Conservation (phyloP, 1,140 invertebrate genomes). For the Paralvinella palmiformis region DNA sequence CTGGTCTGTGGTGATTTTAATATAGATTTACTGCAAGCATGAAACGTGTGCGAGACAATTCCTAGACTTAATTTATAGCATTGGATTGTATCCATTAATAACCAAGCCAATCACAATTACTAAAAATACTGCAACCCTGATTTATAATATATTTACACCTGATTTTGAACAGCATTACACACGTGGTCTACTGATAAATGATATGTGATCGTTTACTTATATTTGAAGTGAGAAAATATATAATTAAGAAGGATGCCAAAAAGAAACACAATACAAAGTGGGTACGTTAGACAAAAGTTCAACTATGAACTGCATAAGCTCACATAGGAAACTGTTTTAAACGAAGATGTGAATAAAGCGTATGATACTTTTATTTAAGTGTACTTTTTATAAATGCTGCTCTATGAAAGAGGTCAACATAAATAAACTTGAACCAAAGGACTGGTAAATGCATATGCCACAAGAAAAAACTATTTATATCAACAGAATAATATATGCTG, state of each 20-base stretch:
- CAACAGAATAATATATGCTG: too few species aligned
- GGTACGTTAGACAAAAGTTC: too few species aligned
- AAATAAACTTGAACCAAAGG: neutral
- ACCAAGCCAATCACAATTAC: neutral
- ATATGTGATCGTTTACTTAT: neutral
- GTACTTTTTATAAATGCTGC: too few species aligned
- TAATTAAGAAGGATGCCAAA: too few species aligned
- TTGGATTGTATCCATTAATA: neutral
- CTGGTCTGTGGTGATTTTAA: neutral
- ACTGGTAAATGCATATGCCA: neutral
- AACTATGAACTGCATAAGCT: too few species aligned
- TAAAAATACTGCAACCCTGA: neutral
- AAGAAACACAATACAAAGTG: too few species aligned
- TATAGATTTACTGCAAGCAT: neutral
- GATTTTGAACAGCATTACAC: neutral
- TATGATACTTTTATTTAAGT: too few species aligned
- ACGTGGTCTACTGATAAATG: neutral
- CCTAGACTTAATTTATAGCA: conserved; percentile 2
- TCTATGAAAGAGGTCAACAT: too few species aligned
- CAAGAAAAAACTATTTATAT: too few species aligned
- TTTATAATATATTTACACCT: conserved; percentile 2
- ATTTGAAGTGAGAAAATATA: too few species aligned
- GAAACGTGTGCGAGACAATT: neutral
- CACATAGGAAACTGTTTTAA: too few species aligned
- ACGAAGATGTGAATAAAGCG: too few species aligned